These are phyloP conservation scores for Geotrupes spiniger DNA, from an alignment of 2,888 invertebrate genomes.

Conservation along the genomic window DNA sequence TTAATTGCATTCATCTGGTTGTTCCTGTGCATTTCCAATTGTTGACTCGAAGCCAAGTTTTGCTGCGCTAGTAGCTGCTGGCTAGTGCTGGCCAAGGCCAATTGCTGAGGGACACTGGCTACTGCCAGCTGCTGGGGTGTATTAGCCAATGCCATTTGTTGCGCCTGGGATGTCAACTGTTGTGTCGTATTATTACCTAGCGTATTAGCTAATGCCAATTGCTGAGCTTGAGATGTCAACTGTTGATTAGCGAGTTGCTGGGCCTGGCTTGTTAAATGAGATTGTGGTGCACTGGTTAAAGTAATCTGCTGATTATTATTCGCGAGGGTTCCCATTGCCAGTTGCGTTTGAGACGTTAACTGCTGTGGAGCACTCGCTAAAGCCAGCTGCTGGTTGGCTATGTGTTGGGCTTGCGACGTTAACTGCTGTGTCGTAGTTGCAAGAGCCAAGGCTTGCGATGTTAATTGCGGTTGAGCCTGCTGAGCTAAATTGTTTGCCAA, in stretches of 20 bases:
- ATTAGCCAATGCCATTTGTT: conserved; percentile 43
- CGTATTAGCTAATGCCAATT: conserved; percentile 31
- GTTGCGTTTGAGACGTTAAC: conserved; percentile 42
- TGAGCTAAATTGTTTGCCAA: conserved; percentile 45
- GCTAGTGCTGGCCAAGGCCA: conserved; percentile 39
- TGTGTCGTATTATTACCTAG: conserved; percentile 36
- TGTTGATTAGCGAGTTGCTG: conserved; percentile 35
- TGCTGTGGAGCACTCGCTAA: conserved; percentile 38
- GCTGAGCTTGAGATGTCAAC: conserved; percentile 33
- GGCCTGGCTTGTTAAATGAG: conserved; percentile 30
- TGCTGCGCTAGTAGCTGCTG: conserved; percentile 43
- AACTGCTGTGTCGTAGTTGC: conserved; percentile 43
- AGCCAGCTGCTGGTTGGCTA: conserved; percentile 37
- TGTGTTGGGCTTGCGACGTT: conserved; percentile 38
- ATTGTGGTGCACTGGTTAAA: conserved; percentile 29
- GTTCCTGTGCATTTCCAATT: conserved; percentile 43
- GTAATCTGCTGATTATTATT: conserved; percentile 39
- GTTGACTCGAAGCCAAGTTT: conserved; percentile 40
- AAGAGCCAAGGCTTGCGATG: conserved; percentile 40
- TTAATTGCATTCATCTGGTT: conserved; percentile 49
- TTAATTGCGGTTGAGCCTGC: conserved; percentile 37
- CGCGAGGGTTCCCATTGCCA: conserved; percentile 36
- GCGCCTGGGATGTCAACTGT: conserved; percentile 35
- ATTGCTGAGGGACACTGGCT: conserved; percentile 40
- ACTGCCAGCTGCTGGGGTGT: conserved; percentile 40